A percentile compares a stretch with the other conserved stretches of the same genome.
Evolutionary conservation across 2,113 vertebrate genomes (phyloP).

Genomic region (Tylochromis polylepis): DNA sequence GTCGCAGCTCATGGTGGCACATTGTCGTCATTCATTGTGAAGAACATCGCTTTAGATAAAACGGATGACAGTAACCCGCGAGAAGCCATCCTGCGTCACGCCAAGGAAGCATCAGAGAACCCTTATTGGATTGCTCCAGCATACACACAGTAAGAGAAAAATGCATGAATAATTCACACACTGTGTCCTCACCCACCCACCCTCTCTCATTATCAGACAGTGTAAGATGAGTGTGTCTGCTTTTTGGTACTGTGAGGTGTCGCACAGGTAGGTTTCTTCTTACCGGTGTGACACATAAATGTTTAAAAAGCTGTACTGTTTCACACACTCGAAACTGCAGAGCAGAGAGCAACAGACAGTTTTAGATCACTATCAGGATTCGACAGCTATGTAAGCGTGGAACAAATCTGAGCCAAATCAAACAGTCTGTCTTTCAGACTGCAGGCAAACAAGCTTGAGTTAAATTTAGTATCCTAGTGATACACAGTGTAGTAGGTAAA

Average conservation of each 20-base stretch:
- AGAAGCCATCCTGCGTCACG: conserved; percentile 94
- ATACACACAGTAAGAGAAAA: conserved; percentile 81
- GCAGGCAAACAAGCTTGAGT: neutral
- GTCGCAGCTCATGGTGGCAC: conserved; percentile 94
- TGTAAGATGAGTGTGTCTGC: neutral
- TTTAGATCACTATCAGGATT: conserved; percentile 42
- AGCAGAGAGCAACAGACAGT: conserved; percentile 4
- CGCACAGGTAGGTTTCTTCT: conserved; percentile 6
- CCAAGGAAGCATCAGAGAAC: conserved; percentile 88
- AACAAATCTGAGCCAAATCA: conserved; percentile 1
- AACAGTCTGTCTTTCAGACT: neutral
- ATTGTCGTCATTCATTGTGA: conserved; percentile 95
- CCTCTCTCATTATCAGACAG: conserved; percentile 2
- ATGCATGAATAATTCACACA: neutral
- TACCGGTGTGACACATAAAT: conserved; percentile 27
- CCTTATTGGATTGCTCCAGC: conserved; percentile 95
- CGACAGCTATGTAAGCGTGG: neutral
- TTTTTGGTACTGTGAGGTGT: neutral
- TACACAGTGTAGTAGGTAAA: neutral
- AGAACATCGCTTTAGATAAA: conserved; percentile 96
- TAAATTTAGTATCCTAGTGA: neutral
- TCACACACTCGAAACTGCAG: neutral
- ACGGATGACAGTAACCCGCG: conserved; percentile 94
- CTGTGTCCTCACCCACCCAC: neutral
- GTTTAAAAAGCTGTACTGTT: conserved; percentile 38